Evolutionary conservation across 2,888 invertebrate genomes (phyloP).

Genomic region (Harpalus rufipes): DNA sequence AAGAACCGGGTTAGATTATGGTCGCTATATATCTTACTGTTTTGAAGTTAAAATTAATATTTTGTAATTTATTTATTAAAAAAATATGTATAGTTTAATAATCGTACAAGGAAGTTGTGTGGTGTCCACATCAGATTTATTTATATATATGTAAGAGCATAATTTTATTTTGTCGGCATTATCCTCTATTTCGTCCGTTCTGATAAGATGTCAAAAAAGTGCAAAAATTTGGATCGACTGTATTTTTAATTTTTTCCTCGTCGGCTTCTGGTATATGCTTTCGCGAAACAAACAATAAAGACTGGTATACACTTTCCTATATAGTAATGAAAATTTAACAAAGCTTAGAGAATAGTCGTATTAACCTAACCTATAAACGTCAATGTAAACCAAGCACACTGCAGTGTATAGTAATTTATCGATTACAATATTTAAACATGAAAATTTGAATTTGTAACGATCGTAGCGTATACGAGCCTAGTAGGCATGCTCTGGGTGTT

Average conservation of each 20-base stretch:
- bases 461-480: constrained; percentile 68
- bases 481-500: constrained; percentile 68
- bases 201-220: no score
- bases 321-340: constrained; percentile 50
- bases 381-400: constrained; percentile 70
- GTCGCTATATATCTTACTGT: no score
- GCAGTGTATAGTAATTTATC: constrained; percentile 51
- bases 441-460: constrained; percentile 59
- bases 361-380: constrained; percentile 63
- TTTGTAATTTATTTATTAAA: no score
- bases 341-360: constrained; percentile 31
- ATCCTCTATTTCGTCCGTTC: no score
- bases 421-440: constrained; percentile 63
- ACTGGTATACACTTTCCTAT: constrained; percentile 68
- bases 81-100: no score
- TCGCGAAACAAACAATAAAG: constrained; percentile 33
- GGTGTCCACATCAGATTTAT: no score
- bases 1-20: no score
- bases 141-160: no score
- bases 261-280: neutral
- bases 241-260: neutral
- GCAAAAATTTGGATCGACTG: neutral
- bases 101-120: no score
- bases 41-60: no score
- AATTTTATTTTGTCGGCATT: no score